Evolutionary conservation across 2,113 vertebrate genomes (phyloP), one percentile per base, ranked within the genome.

Genomic region (Pleuronectes platessa): DNA sequence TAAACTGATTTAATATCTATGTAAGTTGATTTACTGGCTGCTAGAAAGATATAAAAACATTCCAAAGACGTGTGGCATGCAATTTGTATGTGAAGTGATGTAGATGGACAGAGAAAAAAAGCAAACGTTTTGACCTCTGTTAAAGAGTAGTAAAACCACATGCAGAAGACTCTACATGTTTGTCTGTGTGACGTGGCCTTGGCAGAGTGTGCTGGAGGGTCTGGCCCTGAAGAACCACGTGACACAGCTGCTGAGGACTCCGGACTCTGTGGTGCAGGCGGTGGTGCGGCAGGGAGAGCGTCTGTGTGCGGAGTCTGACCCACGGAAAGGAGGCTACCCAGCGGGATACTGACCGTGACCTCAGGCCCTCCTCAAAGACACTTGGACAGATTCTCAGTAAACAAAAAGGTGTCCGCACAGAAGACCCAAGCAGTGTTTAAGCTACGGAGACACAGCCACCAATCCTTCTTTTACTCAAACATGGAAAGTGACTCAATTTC

Each of bases 291-390:
- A 91, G 73, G 59, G 54, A 15, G 54, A 84, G 31, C 72, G 0
- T 24, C 81, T 81, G 59, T 88, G 73, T 56, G 90, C 92, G 0
- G 86, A 89, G 81, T 93, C 91, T 0, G 91, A 93, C 80, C 88
- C 84, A 60, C 89, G 94, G 73, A 95, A 95, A 90, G 93, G 94
- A 74, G 94, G 94, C 70, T 92, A 92, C 59, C 93, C 94, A 3
- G 93, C 92, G 0, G 95, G 95, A 35, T 95, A 95, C 86, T 95
- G 86, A 95, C n/a, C n/a, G 7, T 2, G 24, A 61, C 45, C 3
- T 35, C 31, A 35, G 11, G 51, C 37, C 61, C 61, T 72, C 69
- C 78, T 54, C 64, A 76, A 74, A 83, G 77, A 89, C 74, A 75
- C 82, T 78, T 3, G 55, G 78, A 88, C 77, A 65, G 58, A 86